Conservation (phyloP, 2,888 invertebrate species). For the Aradus depressus region DNA sequence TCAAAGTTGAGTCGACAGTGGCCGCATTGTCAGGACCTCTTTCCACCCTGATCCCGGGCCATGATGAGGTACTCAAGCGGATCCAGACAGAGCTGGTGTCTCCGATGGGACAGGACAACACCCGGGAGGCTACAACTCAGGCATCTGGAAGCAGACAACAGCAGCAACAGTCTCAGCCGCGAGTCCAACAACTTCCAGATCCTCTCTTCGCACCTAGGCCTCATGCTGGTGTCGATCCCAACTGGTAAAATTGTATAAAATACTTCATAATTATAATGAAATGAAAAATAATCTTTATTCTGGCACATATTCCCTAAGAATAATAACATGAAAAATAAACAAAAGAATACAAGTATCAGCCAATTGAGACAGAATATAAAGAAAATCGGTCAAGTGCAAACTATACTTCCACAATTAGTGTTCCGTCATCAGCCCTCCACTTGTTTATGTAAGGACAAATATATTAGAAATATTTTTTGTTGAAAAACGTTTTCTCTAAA, state of each 20-base stretch:
- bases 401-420: no score
- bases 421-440: no score
- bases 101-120: conserved; percentile 41
- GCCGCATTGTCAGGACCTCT: conserved; percentile 46
- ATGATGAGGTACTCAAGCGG: conserved; percentile 48
- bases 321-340: no score
- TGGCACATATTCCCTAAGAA: background rate
- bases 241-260: no score
- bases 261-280: background rate
- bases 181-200: background rate
- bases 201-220: background rate
- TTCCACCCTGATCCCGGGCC: conserved; percentile 51
- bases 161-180: background rate
- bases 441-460: no score
- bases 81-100: conserved; percentile 55
- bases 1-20: conserved; percentile 48
- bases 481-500: no score
- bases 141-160: conserved; percentile 31
- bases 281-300: background rate
- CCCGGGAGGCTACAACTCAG: conserved; percentile 41
- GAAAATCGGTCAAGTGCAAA: no score
- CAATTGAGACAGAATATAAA: no score
- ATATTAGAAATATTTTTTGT: no score
- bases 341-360: no score
- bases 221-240: background rate